phyloP scores from a whole-genome alignment of 2,797 vertebrate genomes.

The Tarsius wallacei region DNA sequence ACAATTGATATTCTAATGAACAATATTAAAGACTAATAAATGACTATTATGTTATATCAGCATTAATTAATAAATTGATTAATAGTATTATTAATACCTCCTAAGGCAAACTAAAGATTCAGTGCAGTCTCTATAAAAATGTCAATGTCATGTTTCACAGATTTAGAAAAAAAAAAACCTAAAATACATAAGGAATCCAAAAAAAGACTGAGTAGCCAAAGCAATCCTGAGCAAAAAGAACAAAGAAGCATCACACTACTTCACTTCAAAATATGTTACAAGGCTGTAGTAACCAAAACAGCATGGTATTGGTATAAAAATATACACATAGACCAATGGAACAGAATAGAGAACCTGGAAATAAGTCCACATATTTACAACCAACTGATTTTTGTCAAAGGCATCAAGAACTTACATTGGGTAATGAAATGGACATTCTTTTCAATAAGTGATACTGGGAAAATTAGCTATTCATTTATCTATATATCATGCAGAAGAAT shows the following conservation, averaged over 20 bases:
- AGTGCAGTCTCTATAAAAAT: background rate
- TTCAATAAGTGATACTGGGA: background rate
- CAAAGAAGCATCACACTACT: background rate
- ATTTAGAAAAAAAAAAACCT: background rate
- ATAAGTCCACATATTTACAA: background rate
- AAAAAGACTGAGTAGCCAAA: background rate
- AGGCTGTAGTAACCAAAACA: background rate
- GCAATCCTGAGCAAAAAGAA: background rate
- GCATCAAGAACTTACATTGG: background rate
- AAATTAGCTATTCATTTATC: background rate
- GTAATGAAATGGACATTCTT: background rate
- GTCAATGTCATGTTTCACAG: background rate
- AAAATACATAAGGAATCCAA: background rate
- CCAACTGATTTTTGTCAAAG: background rate
- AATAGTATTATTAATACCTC: background rate
- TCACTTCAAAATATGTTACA: background rate
- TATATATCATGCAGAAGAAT: background rate
- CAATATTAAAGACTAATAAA: background rate
- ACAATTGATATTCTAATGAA: background rate
- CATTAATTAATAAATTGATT: background rate
- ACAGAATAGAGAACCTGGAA: background rate
- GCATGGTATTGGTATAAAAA: background rate
- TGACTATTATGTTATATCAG: background rate
- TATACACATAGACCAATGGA: background rate
- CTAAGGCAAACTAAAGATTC: background rate